These are phyloP conservation scores for Parotocinclus haroldoi DNA, from an alignment of 2,797 vertebrate species.

Conservation along the genomic window DNA sequence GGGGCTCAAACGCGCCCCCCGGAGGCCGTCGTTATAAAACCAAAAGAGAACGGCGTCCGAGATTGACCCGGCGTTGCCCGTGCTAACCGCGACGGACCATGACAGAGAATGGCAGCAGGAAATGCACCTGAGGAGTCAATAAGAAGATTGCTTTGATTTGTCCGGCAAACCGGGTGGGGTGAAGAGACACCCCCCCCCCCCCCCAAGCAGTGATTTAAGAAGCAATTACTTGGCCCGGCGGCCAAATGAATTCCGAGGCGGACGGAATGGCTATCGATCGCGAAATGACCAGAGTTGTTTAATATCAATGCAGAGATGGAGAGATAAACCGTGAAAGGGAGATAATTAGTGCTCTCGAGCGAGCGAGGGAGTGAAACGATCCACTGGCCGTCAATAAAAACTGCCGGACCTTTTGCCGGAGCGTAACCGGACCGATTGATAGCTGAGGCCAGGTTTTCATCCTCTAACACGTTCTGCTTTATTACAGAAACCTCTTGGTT, in stretches of 20 bases:
- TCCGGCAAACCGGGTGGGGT: constrained; percentile 7
- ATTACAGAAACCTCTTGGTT: too few species aligned
- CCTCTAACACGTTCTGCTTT: too few species aligned
- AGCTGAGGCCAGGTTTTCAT: too few species aligned
- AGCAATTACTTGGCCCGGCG: constrained; percentile 16
- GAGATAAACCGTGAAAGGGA: neutral
- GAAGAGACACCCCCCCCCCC: too few species aligned
- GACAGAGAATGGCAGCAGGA: constrained; percentile 24
- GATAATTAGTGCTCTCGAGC: neutral
- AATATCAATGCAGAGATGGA: constrained; percentile 8
- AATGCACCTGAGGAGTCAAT: constrained; percentile 17
- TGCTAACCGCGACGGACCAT: too few species aligned
- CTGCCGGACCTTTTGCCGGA: too few species aligned
- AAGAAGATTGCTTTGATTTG: constrained; percentile 27
- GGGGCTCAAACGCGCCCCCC: constrained; percentile 18
- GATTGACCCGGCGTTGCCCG: too few species aligned
- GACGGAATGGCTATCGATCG: constrained; percentile 26
- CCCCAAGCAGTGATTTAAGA: constrained; percentile 31
- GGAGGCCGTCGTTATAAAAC: constrained; percentile 31
- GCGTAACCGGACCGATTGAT: too few species aligned
- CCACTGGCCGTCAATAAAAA: too few species aligned
- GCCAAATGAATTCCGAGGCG: constrained; percentile 11
- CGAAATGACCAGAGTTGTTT: constrained; percentile 7
- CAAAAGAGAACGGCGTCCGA: neutral
- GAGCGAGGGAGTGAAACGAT: neutral